Evolutionary conservation across 2,888 invertebrate genomes (phyloP), one percentile per base, ranked within the genome.

Genomic region (Reticulitermes lucifugus): DNA sequence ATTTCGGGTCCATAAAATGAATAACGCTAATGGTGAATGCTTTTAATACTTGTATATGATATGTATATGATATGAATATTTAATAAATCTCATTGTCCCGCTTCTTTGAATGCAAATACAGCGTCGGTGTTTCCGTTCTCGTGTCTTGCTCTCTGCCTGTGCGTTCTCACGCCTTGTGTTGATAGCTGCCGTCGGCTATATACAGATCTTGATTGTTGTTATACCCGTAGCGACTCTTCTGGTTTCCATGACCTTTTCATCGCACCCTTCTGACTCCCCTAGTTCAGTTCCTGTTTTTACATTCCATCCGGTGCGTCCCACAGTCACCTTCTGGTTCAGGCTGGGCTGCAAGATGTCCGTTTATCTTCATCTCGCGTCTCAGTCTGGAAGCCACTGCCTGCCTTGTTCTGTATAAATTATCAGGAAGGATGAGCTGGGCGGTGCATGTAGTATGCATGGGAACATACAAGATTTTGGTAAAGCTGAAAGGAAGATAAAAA

Each of bases 201-300:
- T 65, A 65, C 65, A n/a, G 65, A 65, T n/a, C 65, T 65, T 65
- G 65, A 25, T 65, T 65, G 65, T 65, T 65, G 65, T 65, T 65
- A 6, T 65, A 25, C 65, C 9, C 35, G 4, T 35, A 35, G 35
- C 35, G 65, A 65, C 65, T 65, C 65, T 65, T 65, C 65, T 25
- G 65, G 65, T 65, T 65, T 65, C 65, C 65, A 60, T 65, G 65
- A 65, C n/a, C 65, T n/a, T 65, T 65, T 65, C 65, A 65, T 65
- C 25, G 0, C 65, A 65, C 65, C 65, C 25, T 65, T 2, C 65
- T 6, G 65, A 65, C n/a, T 25, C n/a, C 65, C 65, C 65, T 25
- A 65, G 65, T 65, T 55, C 55, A 55, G 55, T 12, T 18, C 18
- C 55, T 55, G 18, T 14, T 65, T n/a, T 65, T 65, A n/a, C 65